Evolutionary conservation across 2,888 invertebrate species (phyloP).

Genomic region (Synergus japonicus): DNA sequence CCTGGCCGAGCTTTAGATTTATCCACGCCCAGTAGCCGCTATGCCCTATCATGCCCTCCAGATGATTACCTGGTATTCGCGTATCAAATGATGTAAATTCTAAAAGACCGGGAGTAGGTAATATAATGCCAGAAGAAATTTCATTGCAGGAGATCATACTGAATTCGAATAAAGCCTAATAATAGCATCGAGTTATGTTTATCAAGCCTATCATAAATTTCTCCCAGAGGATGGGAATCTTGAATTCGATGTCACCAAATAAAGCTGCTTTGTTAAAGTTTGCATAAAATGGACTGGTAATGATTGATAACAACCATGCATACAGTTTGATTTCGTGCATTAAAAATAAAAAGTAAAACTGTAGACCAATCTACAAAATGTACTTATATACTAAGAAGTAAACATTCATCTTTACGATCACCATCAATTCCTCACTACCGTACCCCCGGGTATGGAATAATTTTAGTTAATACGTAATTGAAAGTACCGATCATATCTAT

Average conservation of each 20-base stretch:
- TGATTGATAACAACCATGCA: background rate
- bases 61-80: constrained; percentile 70
- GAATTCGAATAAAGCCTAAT: constrained; percentile 67
- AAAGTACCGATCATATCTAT: constrained; percentile 71
- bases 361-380: background rate
- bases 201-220: constrained; percentile 24
- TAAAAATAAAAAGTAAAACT: background rate
- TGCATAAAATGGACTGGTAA: background rate
- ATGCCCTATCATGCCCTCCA: constrained; percentile 69
- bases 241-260: constrained; percentile 39
- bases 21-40: constrained; percentile 75
- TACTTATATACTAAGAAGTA: constrained; percentile 12
- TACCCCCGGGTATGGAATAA: constrained; percentile 55
- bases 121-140: constrained; percentile 70
- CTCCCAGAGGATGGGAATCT: constrained; percentile 17
- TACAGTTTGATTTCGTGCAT: background rate
- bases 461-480: constrained; percentile 73
- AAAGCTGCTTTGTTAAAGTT: background rate
- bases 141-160: constrained; percentile 67
- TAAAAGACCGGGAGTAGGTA: constrained; percentile 52
- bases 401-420: constrained; percentile 57
- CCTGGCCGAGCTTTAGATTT: constrained; percentile 69
- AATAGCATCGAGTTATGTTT: constrained; percentile 53
- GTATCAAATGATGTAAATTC: constrained; percentile 53
- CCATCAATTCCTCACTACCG: constrained; percentile 51